Conservation (phyloP, 2,797 vertebrate species). For the Allobates femoralis region DNA sequence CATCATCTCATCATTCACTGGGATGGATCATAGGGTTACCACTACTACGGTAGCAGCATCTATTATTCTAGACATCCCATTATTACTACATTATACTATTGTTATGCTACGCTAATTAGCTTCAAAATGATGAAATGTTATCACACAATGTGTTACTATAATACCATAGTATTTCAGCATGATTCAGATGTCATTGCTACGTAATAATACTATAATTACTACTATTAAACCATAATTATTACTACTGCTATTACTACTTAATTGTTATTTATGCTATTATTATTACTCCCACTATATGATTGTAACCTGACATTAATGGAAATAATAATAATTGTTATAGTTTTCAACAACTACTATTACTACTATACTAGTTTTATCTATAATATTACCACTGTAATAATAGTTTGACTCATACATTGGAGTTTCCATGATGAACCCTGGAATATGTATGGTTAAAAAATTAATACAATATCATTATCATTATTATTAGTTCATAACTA, state of each 20-base stretch:
- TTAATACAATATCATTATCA: not conserved
- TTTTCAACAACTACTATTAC: too few relatives aligned
- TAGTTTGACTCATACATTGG: not conserved
- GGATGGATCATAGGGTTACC: not conserved
- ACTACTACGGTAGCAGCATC: not conserved
- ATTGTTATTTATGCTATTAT: not conserved
- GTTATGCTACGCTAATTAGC: not conserved
- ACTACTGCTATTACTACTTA: not conserved
- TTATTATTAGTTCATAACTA: not conserved
- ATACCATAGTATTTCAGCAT: not conserved
- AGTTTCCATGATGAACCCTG: not conserved
- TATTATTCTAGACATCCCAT: not conserved
- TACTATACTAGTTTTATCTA: too few relatives aligned
- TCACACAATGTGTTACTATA: not conserved
- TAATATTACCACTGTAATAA: not conserved
- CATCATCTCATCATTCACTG: slow-evolving; percentile 18
- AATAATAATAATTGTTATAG: too few relatives aligned
- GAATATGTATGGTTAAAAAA: not conserved
- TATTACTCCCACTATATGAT: not conserved
- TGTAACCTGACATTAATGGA: not conserved
- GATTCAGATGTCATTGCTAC: not conserved
- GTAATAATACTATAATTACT: not conserved
- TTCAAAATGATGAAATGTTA: not conserved
- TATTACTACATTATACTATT: not conserved
- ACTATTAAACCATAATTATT: not conserved